A percentile compares a stretch with the other conserved stretches of the same genome.
Conservation (phyloP, 2,888 invertebrate genomes). For the Syritta pipiens region DNA sequence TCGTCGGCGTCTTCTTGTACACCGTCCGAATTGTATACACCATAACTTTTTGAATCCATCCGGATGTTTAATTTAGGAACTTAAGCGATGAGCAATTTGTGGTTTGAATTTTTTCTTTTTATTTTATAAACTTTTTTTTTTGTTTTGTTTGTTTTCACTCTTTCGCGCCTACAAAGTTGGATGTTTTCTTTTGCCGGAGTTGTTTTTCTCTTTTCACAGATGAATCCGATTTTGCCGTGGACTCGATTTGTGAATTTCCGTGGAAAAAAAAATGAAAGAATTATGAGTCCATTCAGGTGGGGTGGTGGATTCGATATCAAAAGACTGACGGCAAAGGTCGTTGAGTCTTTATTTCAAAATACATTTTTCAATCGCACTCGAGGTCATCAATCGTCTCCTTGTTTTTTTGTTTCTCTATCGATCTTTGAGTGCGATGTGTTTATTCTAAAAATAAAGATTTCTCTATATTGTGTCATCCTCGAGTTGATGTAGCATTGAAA, state of each 20-base stretch:
- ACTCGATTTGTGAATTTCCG: too few relatives aligned
- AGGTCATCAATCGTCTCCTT: too few relatives aligned
- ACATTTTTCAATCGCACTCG: too few relatives aligned
- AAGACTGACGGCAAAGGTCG: too few relatives aligned
- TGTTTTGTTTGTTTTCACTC: neutral
- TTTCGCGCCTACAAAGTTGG: neutral
- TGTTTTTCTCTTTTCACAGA: slow-evolving; percentile 2
- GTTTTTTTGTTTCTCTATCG: too few relatives aligned
- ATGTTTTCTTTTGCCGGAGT: neutral
- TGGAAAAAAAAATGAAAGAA: too few relatives aligned
- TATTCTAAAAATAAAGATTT: too few relatives aligned
- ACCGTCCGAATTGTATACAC: slow-evolving; percentile 28
- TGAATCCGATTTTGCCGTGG: too few relatives aligned
- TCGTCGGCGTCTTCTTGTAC: slow-evolving; percentile 12
- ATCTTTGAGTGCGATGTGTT: too few relatives aligned
- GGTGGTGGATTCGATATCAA: too few relatives aligned
- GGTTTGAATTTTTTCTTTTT: slow-evolving; percentile 10
- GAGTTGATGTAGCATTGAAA: slow-evolving; percentile 9
- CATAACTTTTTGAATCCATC: slow-evolving; percentile 19
- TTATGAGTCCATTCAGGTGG: too few relatives aligned
- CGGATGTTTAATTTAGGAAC: slow-evolving; percentile 47
- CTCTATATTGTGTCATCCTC: slow-evolving; percentile 11
- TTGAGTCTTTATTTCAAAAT: too few relatives aligned
- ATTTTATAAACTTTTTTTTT: slow-evolving; percentile 24
- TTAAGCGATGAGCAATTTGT: slow-evolving; percentile 34